Base-by-base conservation (phyloP, 1,140 invertebrate species). In the Brachionus paranguensis region DNA sequence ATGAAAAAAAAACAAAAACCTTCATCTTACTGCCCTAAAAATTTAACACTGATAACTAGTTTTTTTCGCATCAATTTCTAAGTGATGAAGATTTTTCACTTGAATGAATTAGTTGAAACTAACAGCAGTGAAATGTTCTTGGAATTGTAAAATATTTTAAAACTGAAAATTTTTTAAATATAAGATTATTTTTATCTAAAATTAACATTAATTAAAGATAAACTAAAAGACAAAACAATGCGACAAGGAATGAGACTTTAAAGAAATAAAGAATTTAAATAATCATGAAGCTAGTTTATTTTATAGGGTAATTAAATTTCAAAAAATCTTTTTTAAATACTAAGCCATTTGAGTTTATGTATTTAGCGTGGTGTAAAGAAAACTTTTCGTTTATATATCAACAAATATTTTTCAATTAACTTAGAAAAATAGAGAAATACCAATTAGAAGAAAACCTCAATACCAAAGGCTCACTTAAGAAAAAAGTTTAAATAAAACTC, bases 331-430 rank as follows among this genome's bases (percentile, higher is more conserved):
- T 24, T 60, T 60, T 60, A 60, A 60, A 60, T 60, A 60, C 53
- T 60, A 60, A 60, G 53, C 53, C 53, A 60, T 60, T 60, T 60
- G 53, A 60, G 53, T 60, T 60, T 60, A 60, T 60, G 53, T 60
- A 60, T 60, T 60, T 60, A 60, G 53, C 53, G 53, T 60, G 53
- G 53, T 60, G 53, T 60, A 60, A 60, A 60, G 53, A 60, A 60
- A 60, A 20, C 53, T 60, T 60, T 60, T 60, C 53, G 53, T 60
- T 60, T 60, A 60, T 60, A 60, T 60, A 60, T 60, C 53, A 60
- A 60, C 53, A 60, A 60, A 60, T 60, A 60, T 60, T 60, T 60
- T 60, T 60, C 53, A 60, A 60, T 60, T 60, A 60, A 60, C 53
- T 60, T 60, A 60, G 53, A 60, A 60, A 60, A 60, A 60, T 60